phyloP scores from a whole-genome alignment of 2,888 invertebrate species.

The Ceramica pisi region DNA sequence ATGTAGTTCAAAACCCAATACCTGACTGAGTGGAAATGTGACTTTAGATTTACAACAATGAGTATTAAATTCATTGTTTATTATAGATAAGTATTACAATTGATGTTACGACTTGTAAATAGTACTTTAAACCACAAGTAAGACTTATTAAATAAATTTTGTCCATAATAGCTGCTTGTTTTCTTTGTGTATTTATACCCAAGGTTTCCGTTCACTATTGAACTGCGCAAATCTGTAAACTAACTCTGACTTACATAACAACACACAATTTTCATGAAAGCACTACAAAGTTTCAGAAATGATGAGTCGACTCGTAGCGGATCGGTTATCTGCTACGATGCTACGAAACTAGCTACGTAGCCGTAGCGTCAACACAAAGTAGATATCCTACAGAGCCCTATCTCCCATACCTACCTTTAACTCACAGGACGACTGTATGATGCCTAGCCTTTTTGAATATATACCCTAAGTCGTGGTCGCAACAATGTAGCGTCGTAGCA shows the following conservation, averaged over 20 bases:
- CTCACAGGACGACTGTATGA: neutral
- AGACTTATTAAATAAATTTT: slow-evolving; percentile 68
- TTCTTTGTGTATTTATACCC: slow-evolving; percentile 4
- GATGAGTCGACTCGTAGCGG: slow-evolving; percentile 30
- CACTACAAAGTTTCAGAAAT: slow-evolving; percentile 9
- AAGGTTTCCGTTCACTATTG: neutral
- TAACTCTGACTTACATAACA: neutral
- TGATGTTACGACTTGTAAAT: slow-evolving; percentile 64
- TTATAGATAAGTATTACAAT: slow-evolving; percentile 58
- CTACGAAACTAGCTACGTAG: slow-evolving; percentile 24
- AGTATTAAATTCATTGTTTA: slow-evolving; percentile 49
- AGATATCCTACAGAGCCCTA: slow-evolving; percentile 12
- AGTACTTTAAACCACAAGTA: slow-evolving; percentile 64
- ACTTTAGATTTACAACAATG: slow-evolving; percentile 44
- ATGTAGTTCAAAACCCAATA: slow-evolving; percentile 22
- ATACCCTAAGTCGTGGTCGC: neutral
- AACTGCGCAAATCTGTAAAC: neutral
- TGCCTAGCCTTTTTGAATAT: neutral
- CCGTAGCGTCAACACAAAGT: slow-evolving; percentile 2
- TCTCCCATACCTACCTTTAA: neutral
- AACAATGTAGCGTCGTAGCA: neutral
- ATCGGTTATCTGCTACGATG: slow-evolving; percentile 31
- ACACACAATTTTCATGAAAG: neutral
- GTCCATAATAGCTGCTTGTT: slow-evolving; percentile 57
- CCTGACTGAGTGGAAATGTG: slow-evolving; percentile 36